phyloP scores from a whole-genome alignment of 2,888 invertebrate genomes.

The Steinernema scapterisci region DNA sequence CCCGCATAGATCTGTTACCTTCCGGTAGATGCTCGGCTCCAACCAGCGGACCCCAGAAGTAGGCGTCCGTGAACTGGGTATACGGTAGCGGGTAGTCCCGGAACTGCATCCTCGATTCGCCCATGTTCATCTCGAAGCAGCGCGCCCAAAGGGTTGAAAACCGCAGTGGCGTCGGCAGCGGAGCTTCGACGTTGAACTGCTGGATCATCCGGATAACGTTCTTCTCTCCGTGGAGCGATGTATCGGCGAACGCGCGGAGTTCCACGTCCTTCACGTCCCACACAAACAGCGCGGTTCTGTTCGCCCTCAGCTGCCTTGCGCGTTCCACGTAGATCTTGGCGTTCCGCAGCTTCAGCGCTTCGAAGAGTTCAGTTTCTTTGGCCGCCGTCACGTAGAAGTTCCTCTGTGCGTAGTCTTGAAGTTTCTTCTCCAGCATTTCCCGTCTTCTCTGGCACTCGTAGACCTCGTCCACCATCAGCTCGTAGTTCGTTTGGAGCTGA shows the following conservation, averaged over 20 bases:
- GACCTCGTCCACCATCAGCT: conserved; percentile 90
- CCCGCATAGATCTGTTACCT: conserved; percentile 53
- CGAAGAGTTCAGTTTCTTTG: conserved; percentile 81
- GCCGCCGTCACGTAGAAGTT: conserved; percentile 62
- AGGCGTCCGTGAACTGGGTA: conserved; percentile 74
- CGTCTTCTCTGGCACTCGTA: conserved; percentile 87
- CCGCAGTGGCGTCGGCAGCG: conserved; percentile 40
- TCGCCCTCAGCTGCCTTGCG: conserved; percentile 52
- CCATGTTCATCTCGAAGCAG: conserved; percentile 80
- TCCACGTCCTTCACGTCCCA: conserved; percentile 79
- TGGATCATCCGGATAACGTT: conserved; percentile 78
- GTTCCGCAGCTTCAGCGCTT: conserved; percentile 84
- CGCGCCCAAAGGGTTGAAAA: conserved; percentile 85
- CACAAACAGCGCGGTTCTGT: conserved; percentile 77
- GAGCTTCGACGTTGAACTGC: conserved; percentile 72
- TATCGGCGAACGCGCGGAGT: conserved; percentile 82
- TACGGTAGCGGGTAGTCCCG: conserved; percentile 94
- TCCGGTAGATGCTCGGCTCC: conserved; percentile 77
- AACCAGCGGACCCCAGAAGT: conserved; percentile 85
- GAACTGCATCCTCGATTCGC: conserved; percentile 84
- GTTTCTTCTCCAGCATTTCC: conserved; percentile 84
- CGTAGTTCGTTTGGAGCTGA: conserved; percentile 85
- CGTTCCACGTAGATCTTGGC: conserved; percentile 94
- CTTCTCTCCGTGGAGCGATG: conserved; percentile 81
- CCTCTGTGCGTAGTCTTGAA: conserved; percentile 65